phyloP scores from a whole-genome alignment of 2,113 vertebrate genomes.

The Myotis davidii region DNA sequence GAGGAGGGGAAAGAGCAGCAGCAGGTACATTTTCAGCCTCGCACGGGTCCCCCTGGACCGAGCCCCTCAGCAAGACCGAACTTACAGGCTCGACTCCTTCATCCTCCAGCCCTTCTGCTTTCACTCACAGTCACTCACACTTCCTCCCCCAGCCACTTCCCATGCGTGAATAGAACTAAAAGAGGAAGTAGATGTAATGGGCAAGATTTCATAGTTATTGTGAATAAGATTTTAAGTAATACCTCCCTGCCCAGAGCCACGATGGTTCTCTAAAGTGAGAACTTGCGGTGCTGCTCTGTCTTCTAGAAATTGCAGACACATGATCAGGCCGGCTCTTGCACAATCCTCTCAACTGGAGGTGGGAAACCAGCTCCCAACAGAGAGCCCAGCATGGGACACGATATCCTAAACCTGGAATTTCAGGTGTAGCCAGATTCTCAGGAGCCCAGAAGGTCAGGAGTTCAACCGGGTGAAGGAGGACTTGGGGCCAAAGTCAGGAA shows the following conservation, averaged over 20 bases:
- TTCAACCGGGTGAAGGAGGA: too few species aligned
- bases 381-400: not conserved
- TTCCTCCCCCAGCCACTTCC: too few species aligned
- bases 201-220: too few species aligned
- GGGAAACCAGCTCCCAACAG: not conserved
- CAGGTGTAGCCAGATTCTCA: not conserved
- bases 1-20: not conserved
- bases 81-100: not conserved
- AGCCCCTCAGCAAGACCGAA: accelerated
- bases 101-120: too few species aligned
- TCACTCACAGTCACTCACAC: too few species aligned
- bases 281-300: not conserved
- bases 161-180: not conserved
- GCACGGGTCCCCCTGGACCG: accelerated
- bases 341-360: not conserved
- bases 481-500: not conserved
- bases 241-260: too few species aligned
- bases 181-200: too few species aligned
- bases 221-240: too few species aligned
- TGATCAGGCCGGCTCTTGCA: accelerated
- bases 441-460: not conserved
- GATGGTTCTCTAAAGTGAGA: not conserved
- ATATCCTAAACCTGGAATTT: not conserved
- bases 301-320: not conserved
- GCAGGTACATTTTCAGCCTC: constrained; percentile 26